Base-by-base conservation (phyloP, 2,797 vertebrate species). In the Amphiprion clarkii region DNA sequence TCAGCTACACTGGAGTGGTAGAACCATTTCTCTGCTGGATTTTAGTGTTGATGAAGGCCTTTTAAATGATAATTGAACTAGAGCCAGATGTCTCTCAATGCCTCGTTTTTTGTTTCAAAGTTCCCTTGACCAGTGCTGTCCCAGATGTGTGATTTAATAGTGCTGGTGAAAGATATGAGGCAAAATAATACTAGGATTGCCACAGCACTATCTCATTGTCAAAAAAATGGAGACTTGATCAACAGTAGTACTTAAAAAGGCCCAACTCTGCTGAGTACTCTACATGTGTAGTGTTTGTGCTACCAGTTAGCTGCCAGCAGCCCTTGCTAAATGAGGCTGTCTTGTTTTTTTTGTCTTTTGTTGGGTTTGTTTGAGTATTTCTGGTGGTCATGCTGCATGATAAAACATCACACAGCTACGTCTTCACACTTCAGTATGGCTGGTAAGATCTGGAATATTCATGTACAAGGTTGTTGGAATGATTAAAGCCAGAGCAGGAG, bases 361-460 rank as follows among this genome's bases (percentile, higher is more conserved):
- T 25, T 36, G 19, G 17, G 54, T 44, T 49, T 25, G 42, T 48
- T 7, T 27, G 8, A 71, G 44, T 67, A 31, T 56, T 78, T 72
- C 67, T 33, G 5, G 54, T 73, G 61, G 55, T 74, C 73, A 56
- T 79, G 23, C 51, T 71, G 56, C 71, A 23, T 51, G 57, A 76
- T 82, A 81, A 82, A 69, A 83, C 63, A 11, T 49, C 51, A 25
- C 66, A 40, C 31, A 51, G 70, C 66, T 81, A 64, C 54, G 78
- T 70, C 42, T 25, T 71, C 11, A 23, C 31, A 63, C 74, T 88
- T 85, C 82, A 79, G 83, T 76, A 78, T 80, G 73, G 74, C 70
- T 88, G 67, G 81, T 67, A 83, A 86, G 79, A 79, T 79, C 21
- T 74, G 48, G 70, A 88, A 85, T 91, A 91, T 91, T 91, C 82